These are phyloP conservation scores for Maniola hyperantus DNA, from an alignment of 2,888 invertebrate species.

Conservation along the genomic window DNA sequence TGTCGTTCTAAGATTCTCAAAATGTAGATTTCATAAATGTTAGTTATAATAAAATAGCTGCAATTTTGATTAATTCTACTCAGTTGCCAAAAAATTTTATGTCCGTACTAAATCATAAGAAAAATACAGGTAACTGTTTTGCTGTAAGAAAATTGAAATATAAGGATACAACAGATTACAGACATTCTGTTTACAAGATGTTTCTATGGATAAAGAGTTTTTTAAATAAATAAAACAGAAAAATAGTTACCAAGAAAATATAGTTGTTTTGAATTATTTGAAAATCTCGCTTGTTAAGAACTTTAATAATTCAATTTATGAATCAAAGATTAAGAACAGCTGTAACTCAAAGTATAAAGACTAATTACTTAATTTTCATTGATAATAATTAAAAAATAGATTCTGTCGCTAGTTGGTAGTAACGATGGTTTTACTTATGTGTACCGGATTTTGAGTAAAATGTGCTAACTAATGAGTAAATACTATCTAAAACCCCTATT, in stretches of 20 bases:
- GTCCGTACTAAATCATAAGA: conserved; percentile 2
- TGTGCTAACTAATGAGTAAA: not conserved
- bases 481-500: not conserved
- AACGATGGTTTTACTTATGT: not conserved
- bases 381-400: conserved; percentile 3
- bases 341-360: conserved; percentile 25
- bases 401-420: not conserved
- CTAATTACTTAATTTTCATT: conserved; percentile 21
- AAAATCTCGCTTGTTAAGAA: conserved; percentile 9
- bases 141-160: not conserved
- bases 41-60: conserved; percentile 17
- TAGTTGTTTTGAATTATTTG: conserved; percentile 2
- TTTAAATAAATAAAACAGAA: not conserved
- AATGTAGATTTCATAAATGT: conserved; percentile 32
- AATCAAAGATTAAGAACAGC: conserved; percentile 4
- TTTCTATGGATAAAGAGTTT: not conserved
- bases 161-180: not conserved
- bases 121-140: not conserved
- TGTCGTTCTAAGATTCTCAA: conserved; percentile 35
- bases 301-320: not conserved
- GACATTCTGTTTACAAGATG: not conserved
- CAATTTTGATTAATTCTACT: conserved; percentile 9
- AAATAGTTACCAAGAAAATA: not conserved
- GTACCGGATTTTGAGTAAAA: not conserved
- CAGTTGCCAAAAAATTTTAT: conserved; percentile 24